Evolutionary conservation across 2,888 invertebrate species (phyloP), one percentile per base, ranked within the genome.

Genomic region (Cheilosia urbana): DNA sequence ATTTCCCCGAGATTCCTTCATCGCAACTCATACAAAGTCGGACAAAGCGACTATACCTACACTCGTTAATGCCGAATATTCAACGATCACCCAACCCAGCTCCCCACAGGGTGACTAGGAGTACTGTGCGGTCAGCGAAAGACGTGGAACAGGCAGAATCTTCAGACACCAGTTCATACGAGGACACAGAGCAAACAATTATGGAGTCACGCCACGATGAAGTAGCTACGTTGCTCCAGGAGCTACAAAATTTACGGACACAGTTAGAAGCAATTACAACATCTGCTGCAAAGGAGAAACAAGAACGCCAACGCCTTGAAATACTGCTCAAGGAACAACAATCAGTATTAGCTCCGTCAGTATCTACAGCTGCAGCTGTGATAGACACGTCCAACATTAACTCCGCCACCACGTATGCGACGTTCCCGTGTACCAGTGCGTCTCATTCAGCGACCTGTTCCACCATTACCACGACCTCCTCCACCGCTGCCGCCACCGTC

Each of bases 291-390:
- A 13, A 11, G 21, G 37, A 40, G 11, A 40, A 5, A 58, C 15
- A 19, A 27, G 57, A 57, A 57, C 37, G 34, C 4, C 34, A 57
- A 19, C 57, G 19, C 19, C 57, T 57, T 19, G 17, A 57, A 5
- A 17, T n/a, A 17, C 37, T 57, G 7, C 57, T 57, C 37, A 57
- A 19, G 7, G 57, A 37, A 5, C 57, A 27, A 0, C 34, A 57
- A 19, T 27, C 13, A 37, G 19, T 19, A 11, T 17, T 15, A 57
- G 34, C 17, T 24, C 34, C 11, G 7, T 57, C 55, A 4, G 19
- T 34, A 0, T 19, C 47, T 47, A 9, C 5, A 9, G 19, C 1
- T 3, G 9, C 47, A 9, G 9, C 3, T 7, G 5, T 17, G 3
- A 17, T 5, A n/a, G 42, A 1, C 1, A 15, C 42, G n/a, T n/a